Percentiles rank a stretch among this genome's conserved stretches.
Evolutionary conservation across 64 coral and sea anemone species (phyloP).

Genomic region (Pocillopora verrucosa): DNA sequence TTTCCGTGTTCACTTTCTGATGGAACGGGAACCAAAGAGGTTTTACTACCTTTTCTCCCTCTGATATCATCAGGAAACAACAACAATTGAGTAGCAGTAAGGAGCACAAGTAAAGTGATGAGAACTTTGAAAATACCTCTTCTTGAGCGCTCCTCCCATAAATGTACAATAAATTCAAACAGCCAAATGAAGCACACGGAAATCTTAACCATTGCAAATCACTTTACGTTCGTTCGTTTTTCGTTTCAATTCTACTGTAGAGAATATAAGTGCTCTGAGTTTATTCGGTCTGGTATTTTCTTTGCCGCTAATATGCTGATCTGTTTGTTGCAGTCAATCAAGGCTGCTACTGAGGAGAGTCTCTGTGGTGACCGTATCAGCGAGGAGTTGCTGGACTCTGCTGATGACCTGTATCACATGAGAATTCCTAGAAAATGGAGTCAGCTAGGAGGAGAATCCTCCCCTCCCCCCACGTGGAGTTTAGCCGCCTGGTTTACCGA

Average conservation of each 20-base stretch:
- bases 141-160: too few species aligned
- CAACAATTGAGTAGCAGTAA: too few species aligned
- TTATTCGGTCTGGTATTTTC: background rate
- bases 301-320: background rate
- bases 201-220: too few species aligned
- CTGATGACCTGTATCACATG: conserved; percentile 79
- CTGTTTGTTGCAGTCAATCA: conserved; percentile 65
- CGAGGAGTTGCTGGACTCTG: conserved; percentile 61
- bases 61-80: too few species aligned
- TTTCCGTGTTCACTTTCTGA: too few species aligned
- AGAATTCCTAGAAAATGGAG: conserved; percentile 81
- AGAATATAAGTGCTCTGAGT: background rate
- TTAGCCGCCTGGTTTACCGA: conserved; percentile 84
- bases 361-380: conserved; percentile 80
- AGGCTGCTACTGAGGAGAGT: conserved; percentile 70
- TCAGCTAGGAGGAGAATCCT: conserved; percentile 70
- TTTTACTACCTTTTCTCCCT: too few species aligned
- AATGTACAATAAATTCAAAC: too few species aligned
- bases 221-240: too few species aligned
- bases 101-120: too few species aligned
- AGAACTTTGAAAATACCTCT: too few species aligned
- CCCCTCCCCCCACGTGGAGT: conserved; percentile 80
- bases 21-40: too few species aligned
- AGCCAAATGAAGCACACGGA: too few species aligned
- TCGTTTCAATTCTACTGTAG: background rate